These are phyloP conservation scores for Arizona elegans DNA, from an alignment of 2,113 vertebrate species.

Conservation along the genomic window DNA sequence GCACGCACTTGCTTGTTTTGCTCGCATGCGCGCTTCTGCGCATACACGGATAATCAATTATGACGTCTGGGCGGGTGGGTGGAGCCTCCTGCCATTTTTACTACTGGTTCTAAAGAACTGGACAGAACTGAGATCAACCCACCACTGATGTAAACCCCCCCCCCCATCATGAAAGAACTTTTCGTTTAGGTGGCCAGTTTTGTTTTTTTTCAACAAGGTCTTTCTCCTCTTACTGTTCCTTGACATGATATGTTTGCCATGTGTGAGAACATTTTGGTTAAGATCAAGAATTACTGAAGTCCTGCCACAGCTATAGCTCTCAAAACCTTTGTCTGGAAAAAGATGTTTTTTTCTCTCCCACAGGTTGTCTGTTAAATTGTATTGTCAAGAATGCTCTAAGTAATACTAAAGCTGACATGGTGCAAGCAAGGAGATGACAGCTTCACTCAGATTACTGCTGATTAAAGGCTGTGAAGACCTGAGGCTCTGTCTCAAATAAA, in stretches of 20 bases:
- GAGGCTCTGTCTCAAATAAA: constrained; percentile 35
- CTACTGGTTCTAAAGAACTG: too few relatives aligned
- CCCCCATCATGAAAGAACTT: not conserved
- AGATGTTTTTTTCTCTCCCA: constrained; percentile 41
- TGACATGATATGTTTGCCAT: not conserved
- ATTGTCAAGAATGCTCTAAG: constrained; percentile 64
- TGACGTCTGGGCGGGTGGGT: too few relatives aligned
- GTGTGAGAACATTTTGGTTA: not conserved
- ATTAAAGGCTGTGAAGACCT: constrained; percentile 65
- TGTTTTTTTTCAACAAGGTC: not conserved
- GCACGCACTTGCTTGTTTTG: too few relatives aligned
- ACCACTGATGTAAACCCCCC: not conserved
- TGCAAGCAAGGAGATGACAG: constrained; percentile 66
- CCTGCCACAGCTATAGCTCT: not conserved
- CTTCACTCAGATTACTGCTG: constrained; percentile 61
- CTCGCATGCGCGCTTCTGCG: too few relatives aligned
- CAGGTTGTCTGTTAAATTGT: constrained; percentile 51
- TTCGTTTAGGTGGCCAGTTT: too few relatives aligned
- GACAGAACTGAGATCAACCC: too few relatives aligned
- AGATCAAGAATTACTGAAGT: not conserved
- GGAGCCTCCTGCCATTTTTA: too few relatives aligned
- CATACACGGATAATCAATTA: too few relatives aligned
- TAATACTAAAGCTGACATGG: constrained; percentile 60
- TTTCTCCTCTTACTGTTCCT: not conserved
- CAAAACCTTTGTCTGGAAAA: constrained; percentile 36